These are phyloP conservation scores for Acanthis flammea DNA, from an alignment of 2,797 vertebrate genomes.

Conservation along the genomic window DNA sequence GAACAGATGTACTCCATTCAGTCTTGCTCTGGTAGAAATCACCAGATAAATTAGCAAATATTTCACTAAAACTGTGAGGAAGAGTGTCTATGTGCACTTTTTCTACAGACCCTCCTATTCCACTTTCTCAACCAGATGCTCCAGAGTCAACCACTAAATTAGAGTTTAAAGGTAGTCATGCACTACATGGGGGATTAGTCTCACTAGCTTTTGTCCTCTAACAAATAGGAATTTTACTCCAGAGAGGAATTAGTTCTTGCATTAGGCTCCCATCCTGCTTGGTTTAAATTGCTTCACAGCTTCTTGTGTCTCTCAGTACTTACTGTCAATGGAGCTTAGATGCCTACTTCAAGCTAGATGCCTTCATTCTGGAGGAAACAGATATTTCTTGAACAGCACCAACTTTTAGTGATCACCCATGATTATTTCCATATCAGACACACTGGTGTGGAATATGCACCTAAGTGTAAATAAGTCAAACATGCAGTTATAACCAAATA, in stretches of 20 bases:
- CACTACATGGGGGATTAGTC: background rate
- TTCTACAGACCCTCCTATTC: background rate
- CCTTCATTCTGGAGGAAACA: background rate
- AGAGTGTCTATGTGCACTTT: background rate
- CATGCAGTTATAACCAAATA: background rate
- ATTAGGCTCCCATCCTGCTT: background rate
- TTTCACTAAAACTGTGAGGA: background rate
- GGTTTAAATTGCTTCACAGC: background rate
- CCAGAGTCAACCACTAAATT: background rate
- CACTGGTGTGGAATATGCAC: background rate
- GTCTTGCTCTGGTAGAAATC: background rate
- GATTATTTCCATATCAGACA: background rate
- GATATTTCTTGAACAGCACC: background rate
- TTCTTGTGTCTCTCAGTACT: background rate
- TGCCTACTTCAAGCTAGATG: background rate
- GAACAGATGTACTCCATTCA: accelerated
- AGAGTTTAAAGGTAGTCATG: background rate
- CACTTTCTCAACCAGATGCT: background rate
- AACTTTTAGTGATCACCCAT: background rate
- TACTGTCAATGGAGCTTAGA: background rate
- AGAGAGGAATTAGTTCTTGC: background rate
- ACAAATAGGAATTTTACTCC: background rate
- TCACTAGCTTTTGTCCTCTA: background rate
- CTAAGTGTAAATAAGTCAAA: background rate
- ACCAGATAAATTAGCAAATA: background rate